phyloP scores from a whole-genome alignment of 2,113 vertebrate genomes.

The Halcyon malimbica region DNA sequence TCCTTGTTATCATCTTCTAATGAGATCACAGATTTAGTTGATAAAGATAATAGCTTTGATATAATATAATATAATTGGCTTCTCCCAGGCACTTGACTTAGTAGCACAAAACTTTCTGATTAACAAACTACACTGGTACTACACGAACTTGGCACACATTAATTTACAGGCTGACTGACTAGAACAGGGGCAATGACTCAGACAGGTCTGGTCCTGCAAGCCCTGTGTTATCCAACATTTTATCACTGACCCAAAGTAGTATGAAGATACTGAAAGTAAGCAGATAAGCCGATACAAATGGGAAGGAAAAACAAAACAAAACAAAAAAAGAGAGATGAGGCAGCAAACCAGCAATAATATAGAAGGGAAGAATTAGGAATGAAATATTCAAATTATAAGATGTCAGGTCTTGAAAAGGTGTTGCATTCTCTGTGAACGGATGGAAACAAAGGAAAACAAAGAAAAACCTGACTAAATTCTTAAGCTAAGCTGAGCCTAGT shows the following conservation, averaged over 20 bases:
- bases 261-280: background rate
- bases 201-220: background rate
- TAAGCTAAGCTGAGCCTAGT: background rate
- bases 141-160: background rate
- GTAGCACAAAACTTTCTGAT: conserved; percentile 11
- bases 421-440: background rate
- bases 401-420: background rate
- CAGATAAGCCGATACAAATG: background rate
- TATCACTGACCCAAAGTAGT: background rate
- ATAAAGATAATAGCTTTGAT: conserved; percentile 64
- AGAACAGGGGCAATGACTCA: background rate
- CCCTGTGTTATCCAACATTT: background rate
- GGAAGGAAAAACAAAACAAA: background rate
- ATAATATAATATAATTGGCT: conserved; percentile 25
- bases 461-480: background rate
- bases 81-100: conserved; percentile 3
- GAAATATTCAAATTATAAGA: background rate
- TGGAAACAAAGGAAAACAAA: background rate
- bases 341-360: background rate
- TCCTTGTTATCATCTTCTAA: background rate
- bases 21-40: conserved; percentile 42
- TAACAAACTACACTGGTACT: background rate
- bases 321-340: background rate
- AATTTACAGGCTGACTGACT: background rate
- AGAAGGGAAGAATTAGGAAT: background rate